These are phyloP conservation scores for Eupelmus urozonus DNA, from an alignment of 2,888 invertebrate species.

Conservation along the genomic window DNA sequence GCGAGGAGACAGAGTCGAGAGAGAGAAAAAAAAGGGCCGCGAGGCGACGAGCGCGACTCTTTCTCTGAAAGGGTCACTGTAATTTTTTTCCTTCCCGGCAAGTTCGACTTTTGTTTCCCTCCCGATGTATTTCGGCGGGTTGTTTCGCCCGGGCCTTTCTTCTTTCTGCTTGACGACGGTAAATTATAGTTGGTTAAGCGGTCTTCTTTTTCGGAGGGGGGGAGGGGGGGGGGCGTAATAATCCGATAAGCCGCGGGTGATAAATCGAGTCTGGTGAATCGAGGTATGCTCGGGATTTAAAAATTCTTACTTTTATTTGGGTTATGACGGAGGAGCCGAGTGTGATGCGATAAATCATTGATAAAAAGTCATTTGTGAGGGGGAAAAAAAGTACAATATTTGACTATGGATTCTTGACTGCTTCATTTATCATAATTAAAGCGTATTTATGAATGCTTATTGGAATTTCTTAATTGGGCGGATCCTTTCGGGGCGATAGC, in stretches of 20 bases:
- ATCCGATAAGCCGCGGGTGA: slow-evolving; percentile 53
- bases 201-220: not conserved
- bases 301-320: slow-evolving; percentile 4
- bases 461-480: not conserved
- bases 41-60: slow-evolving; percentile 18
- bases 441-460: slow-evolving; percentile 17
- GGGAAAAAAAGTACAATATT: not conserved
- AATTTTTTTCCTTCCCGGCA: slow-evolving; percentile 29
- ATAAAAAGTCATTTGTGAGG: not conserved
- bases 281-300: not conserved
- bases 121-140: not conserved
- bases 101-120: no score
- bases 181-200: not conserved
- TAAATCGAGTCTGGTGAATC: slow-evolving; percentile 45
- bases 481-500: not conserved
- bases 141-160: slow-evolving; percentile 2
- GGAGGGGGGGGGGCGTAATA: slow-evolving; percentile 26
- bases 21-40: not conserved
- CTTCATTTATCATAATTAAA: slow-evolving; percentile 48
- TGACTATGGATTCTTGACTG: not conserved
- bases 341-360: slow-evolving; percentile 34
- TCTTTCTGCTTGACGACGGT: not conserved
- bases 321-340: slow-evolving; percentile 17
- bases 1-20: not conserved
- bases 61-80: slow-evolving; percentile 42